Evolutionary conservation across 2,888 invertebrate species (phyloP), one percentile per base, ranked within the genome.

Genomic region (Watsonalla binaria): DNA sequence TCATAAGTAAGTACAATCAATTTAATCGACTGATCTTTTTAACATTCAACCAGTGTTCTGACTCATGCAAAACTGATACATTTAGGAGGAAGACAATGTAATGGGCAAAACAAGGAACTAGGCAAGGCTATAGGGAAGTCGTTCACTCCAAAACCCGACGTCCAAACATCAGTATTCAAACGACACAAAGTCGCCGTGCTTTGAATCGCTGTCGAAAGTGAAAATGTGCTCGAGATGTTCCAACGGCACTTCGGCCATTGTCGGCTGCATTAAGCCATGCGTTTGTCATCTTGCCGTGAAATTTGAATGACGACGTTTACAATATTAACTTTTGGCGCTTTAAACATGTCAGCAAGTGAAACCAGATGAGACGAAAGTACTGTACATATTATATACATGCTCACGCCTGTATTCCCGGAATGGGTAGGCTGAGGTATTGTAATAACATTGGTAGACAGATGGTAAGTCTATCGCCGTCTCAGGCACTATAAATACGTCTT

Each of bases 141-240:
- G 54, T 39, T 46, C 45, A 45, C 33, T 9, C 15, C 46, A 14
- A 45, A 50, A 45, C 34, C 48, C 51, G n/a, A 11, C 42, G 42
- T 15, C 42, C 46, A 11, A 35, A 46, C 55, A 67, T 80, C 74
- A 69, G 72, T 71, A 80, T 80, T 69, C 82, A 65, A 51, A 57
- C 48, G 53, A 63, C 67, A 62, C 61, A 52, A 57, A 63, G 62
- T 59, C 63, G 59, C 65, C 82, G 80, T 82, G 82, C 69, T 61
- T 57, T 62, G 76, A 79, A 77, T 81, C 54, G 57, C 56, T 64
- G 67, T 74, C 65, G 77, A 84, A 84, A 84, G 84, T 82, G 84
- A 84, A 80, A 84, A 68, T 68, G 61, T 55, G 57, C 61, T 60
- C 51, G 60, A 70, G 68, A 68, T 67, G 61, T 55, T 15, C 57